Evolutionary conservation across 30 jellyfish, hydroid and myxozoan species (phyloP).

Genomic region (Mastigias papua): DNA sequence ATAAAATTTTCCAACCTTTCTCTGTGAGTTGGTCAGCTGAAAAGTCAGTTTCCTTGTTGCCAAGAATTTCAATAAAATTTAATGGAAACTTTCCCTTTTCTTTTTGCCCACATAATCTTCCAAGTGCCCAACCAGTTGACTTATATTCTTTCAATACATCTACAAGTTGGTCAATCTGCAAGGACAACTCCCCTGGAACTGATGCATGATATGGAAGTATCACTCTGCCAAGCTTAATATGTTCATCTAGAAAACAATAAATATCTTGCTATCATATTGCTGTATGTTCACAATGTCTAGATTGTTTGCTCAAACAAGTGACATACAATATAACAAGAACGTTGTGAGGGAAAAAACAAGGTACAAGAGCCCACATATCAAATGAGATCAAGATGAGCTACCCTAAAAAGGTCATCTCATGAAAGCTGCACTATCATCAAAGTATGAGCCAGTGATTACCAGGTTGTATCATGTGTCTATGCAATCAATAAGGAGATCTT

Average conservation of each 20-base stretch:
- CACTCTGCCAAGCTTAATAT: conserved; percentile 61
- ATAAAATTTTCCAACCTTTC: conserved; percentile 13
- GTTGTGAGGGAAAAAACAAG: too few species aligned
- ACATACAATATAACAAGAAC: too few species aligned
- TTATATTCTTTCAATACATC: conserved; percentile 61
- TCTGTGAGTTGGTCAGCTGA: conserved; percentile 37
- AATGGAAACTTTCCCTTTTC: conserved; percentile 79
- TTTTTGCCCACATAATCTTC: conserved; percentile 46
- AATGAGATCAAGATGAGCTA: too few species aligned
- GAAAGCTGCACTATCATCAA: too few species aligned
- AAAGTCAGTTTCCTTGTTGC: conserved; percentile 23
- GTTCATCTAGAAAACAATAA: conserved; percentile 43
- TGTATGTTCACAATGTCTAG: too few species aligned
- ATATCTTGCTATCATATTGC: too few species aligned
- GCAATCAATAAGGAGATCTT: too few species aligned
- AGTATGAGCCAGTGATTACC: too few species aligned
- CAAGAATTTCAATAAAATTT: conserved; percentile 75
- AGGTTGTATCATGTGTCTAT: too few species aligned
- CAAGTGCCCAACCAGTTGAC: conserved; percentile 86
- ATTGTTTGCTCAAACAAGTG: too few species aligned
- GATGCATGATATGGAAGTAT: conserved; percentile 81
- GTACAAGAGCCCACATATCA: too few species aligned
- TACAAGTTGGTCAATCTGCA: conserved; percentile 67
- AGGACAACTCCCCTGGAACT: conserved; percentile 75
- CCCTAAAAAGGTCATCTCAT: too few species aligned